Evolutionary conservation across 2,113 vertebrate species (phyloP).

Genomic region (Gallinago media): DNA sequence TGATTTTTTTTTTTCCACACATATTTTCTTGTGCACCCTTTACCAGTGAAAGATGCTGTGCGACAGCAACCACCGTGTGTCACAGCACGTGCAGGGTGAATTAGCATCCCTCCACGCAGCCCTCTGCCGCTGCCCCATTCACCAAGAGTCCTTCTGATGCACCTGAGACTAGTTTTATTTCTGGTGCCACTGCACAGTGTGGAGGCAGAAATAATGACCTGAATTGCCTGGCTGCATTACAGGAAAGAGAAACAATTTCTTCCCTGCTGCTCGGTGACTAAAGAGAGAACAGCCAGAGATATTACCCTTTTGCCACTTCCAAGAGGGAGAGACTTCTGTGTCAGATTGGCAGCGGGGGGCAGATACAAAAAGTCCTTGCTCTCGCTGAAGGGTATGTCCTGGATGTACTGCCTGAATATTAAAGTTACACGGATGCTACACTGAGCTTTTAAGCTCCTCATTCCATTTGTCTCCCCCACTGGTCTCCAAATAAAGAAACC

Average conservation of each 20-base stretch:
- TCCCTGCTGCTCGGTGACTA: background rate
- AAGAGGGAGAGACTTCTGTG: background rate
- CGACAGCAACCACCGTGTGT: background rate
- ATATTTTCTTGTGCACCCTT: background rate
- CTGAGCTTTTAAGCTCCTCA: background rate
- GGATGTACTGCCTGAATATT: background rate
- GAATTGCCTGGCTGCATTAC: background rate
- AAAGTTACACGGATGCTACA: background rate
- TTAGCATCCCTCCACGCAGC: background rate
- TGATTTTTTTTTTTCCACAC: background rate
- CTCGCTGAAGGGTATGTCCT: background rate
- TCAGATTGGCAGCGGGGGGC: background rate
- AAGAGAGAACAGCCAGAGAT: background rate
- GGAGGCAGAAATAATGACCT: background rate
- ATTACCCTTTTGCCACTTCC: background rate
- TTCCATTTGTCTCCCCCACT: background rate
- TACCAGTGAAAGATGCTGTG: background rate
- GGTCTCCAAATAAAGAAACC: background rate
- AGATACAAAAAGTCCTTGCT: background rate
- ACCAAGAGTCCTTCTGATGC: background rate
- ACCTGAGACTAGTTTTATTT: background rate
- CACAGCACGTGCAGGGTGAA: rapidly evolving
- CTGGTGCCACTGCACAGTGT: background rate
- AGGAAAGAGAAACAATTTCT: constrained; percentile 13
- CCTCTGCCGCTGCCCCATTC: background rate